Evolutionary conservation across 2,888 invertebrate genomes (phyloP), one percentile per base, ranked within the genome.

Genomic region (Scelioninae gen. 2): DNA sequence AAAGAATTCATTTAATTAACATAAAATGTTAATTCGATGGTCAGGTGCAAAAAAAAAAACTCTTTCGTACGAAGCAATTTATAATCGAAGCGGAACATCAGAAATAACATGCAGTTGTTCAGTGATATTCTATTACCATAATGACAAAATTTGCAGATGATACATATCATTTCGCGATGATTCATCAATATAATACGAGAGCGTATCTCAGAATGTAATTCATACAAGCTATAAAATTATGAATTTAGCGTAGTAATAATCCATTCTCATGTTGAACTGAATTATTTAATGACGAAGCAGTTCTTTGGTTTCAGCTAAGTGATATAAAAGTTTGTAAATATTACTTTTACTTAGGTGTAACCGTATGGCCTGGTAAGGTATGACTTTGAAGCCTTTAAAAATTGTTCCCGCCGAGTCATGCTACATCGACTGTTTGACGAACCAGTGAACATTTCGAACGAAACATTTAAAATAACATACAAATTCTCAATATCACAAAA

Each of bases 161-260:
- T 52, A 45, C 35, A 35, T 53, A 63, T 63, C 63, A 43, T 41
- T 63, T 45, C 43, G 45, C 43, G 25, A 43, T 52, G 52, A 63
- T 63, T 63, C 63, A 52, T 63, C 63, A 63, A 53, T 53, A 63
- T 63, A 45, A 53, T 15, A 53, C 52, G 53, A 52, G 33, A 63
- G 35, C 52, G 22, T 63, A 63, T 53, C 63, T 63, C 43, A 11
- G 50, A 50, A 18, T 43, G 52, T 33, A 52, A 45, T 45, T 43
- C 52, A 52, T 41, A 63, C 52, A 35, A 11, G 25, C n/a, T 43
- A 45, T 11, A 19, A 19, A 39, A 18, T 13, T 53, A 35, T 11
- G 52, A 45, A 63, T 52, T 52, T 53, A 45, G 53, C 15, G 35
- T 35, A 31, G 43, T 43, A 52, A 53, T 53, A 43, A 63, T 50